phyloP scores from a whole-genome alignment of 2,888 invertebrate genomes.

The Keiferia lycopersicella region DNA sequence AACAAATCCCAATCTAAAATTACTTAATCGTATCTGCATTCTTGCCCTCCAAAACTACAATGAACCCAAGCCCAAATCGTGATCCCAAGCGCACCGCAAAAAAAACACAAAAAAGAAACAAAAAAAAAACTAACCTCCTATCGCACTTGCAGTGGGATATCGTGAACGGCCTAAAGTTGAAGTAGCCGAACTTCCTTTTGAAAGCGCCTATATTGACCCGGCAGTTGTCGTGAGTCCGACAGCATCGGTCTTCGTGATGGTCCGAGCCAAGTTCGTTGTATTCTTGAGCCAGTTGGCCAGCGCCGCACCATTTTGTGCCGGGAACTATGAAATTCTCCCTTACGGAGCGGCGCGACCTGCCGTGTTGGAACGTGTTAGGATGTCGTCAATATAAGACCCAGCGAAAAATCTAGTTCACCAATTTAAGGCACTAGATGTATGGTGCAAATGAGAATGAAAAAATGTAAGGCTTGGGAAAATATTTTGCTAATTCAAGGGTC shows the following conservation, averaged over 20 bases:
- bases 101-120: constrained; percentile 39
- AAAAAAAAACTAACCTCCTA: constrained; percentile 83
- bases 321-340: constrained; percentile 83
- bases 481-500: not conserved
- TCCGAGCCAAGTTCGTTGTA: constrained; percentile 83
- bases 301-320: constrained; percentile 89
- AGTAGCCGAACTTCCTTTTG: constrained; percentile 81
- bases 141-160: constrained; percentile 90
- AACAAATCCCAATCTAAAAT: not conserved
- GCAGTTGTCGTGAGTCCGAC: constrained; percentile 88
- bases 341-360: constrained; percentile 71
- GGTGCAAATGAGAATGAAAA: no score
- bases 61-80: constrained; percentile 26
- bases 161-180: constrained; percentile 87
- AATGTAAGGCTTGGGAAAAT: not conserved
- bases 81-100: constrained; percentile 2
- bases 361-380: constrained; percentile 7
- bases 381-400: not conserved
- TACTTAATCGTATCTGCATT: not conserved
- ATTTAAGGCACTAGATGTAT: not conserved
- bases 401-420: not conserved
- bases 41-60: not conserved
- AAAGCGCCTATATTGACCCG: constrained; percentile 83
- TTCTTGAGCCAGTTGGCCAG: constrained; percentile 78
- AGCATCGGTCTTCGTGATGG: constrained; percentile 84